Evolutionary conservation across 2,113 vertebrate species (phyloP), one percentile per base, ranked within the genome.

Genomic region (Corydoras maculifer): DNA sequence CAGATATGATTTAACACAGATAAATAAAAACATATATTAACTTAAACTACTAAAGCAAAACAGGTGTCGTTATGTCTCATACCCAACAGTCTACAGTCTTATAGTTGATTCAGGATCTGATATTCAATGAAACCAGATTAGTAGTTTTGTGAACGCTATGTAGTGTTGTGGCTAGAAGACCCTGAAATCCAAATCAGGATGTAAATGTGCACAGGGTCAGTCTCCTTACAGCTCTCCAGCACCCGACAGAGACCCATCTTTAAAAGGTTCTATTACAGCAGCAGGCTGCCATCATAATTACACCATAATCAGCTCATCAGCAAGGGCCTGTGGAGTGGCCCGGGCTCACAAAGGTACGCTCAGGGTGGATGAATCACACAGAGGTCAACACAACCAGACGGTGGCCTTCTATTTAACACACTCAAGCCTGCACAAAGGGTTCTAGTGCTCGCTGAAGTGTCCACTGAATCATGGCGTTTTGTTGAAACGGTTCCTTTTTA

Each of bases 261-360:
- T 65, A 74, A 62, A 74, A 61, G 55, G 72, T 61, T 74, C 58
- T 43, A 74, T 74, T 68, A 74, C 49, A 65, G 70, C 70, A 65
- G 70, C 70, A 62, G 72, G 51, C 58, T 50, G 64, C 59, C 72
- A 68, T 74, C 18, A 74, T 68, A 74, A 74, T 74, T 74, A 74
- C 65, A 74, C 65, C 25, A 61, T 74, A 74, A 68, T 74, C 72
- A 74, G 65, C 72, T 74, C 65, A 18, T 60, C 32, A 55, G 58
- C 35, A 29, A 74, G 72, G 72, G 65, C 72, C 65, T 62, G 58
- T 65, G 58, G 65, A 74, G 72, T 62, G 72, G 72, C 72, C 72
- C 48, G 65, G 65, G 32, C 72, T 64, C 62, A 4, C 55, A 35
- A 61, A 66, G 62, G 69, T 74, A 68, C 63, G 59, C 58, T 63